Conservation (phyloP, 2,888 invertebrate genomes). For the Agonopterix heracliana region DNA sequence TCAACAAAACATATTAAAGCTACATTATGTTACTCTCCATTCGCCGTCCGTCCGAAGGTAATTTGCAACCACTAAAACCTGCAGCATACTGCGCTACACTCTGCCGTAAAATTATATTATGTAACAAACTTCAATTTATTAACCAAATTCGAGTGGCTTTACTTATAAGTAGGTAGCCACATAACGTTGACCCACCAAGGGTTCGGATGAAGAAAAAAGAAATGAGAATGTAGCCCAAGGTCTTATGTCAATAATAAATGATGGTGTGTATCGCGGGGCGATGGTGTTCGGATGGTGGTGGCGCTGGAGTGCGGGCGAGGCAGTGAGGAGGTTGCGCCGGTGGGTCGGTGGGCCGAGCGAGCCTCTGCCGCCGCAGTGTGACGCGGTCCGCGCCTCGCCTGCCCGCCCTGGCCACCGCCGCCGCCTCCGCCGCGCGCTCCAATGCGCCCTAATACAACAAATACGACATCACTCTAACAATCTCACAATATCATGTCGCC, state of each 20-base stretch:
- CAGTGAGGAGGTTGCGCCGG: slow-evolving; percentile 20
- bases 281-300: slow-evolving; percentile 31
- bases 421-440: slow-evolving; percentile 20
- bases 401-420: slow-evolving; percentile 30
- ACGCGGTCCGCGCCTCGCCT: slow-evolving; percentile 58
- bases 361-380: slow-evolving; percentile 58
- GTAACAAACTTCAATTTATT: neutral
- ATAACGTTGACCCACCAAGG: slow-evolving; percentile 2
- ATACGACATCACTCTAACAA: slow-evolving; percentile 31
- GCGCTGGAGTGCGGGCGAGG: slow-evolving; percentile 15
- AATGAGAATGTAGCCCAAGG: slow-evolving; percentile 64
- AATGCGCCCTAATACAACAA: slow-evolving; percentile 28
- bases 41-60: too few species aligned
- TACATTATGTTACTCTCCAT: too few species aligned
- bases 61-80: neutral
- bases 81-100: neutral
- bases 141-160: too few species aligned
- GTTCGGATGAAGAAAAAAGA: slow-evolving; percentile 26
- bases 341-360: slow-evolving; percentile 28
- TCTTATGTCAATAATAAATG: slow-evolving; percentile 60
- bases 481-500: slow-evolving; percentile 26
- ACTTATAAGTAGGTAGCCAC: too few species aligned
- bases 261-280: slow-evolving; percentile 44
- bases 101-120: neutral
- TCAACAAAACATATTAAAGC: too few species aligned